Evolutionary conservation across 2,888 invertebrate species (phyloP).

Genomic region (Chrysolina haemoptera): DNA sequence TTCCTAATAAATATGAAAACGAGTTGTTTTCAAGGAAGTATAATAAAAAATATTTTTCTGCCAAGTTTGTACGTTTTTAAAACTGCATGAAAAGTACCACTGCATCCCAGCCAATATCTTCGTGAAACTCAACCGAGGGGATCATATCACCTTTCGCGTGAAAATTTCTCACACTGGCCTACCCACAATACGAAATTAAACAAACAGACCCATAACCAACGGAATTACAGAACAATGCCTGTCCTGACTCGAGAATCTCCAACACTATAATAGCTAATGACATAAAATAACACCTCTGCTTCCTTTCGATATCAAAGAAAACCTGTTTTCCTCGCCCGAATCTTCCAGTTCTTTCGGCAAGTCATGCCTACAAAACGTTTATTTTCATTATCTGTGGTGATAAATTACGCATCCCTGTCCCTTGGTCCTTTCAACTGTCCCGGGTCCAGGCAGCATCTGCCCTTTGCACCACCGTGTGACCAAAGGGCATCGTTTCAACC

Average conservation of each 20-base stretch:
- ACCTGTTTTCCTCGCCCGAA: constrained; percentile 56
- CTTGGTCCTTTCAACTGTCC: constrained; percentile 45
- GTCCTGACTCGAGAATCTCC: constrained; percentile 48
- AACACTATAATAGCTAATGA: constrained; percentile 50
- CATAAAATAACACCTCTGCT: constrained; percentile 51
- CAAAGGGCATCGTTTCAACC: constrained; percentile 54
- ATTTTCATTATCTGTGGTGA: constrained; percentile 50
- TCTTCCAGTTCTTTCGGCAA: constrained; percentile 52
- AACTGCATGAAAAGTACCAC: too few species aligned
- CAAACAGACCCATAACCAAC: constrained; percentile 54
- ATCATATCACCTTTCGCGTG: constrained; percentile 10
- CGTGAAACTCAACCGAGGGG: background rate
- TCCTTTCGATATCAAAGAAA: constrained; percentile 50
- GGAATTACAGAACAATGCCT: constrained; percentile 54
- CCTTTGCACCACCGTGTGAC: constrained; percentile 61
- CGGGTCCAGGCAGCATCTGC: constrained; percentile 60
- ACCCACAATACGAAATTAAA: constrained; percentile 43
- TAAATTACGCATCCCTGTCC: constrained; percentile 52
- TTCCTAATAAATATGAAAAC: too few species aligned
- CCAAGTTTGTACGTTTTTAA: too few species aligned
- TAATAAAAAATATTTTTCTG: too few species aligned
- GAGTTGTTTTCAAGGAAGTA: too few species aligned
- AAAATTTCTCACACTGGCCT: constrained; percentile 37
- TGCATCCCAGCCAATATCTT: too few species aligned
- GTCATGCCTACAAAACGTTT: constrained; percentile 58